Base-by-base conservation (phyloP, 2,888 invertebrate genomes). In the Acronicta leporina region DNA sequence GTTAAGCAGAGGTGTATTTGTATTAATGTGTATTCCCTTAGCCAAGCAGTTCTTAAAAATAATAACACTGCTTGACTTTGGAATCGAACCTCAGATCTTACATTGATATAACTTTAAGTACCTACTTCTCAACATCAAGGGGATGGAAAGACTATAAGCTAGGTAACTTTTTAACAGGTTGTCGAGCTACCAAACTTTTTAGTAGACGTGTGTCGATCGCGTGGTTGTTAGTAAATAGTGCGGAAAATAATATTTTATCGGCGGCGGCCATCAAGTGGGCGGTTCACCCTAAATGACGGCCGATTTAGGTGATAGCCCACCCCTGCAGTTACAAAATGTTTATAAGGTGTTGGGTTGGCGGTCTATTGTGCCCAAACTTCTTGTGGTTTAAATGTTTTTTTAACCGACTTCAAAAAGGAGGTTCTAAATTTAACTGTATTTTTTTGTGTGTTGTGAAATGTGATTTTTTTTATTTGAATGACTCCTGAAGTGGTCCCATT, bases 171-270 rank as follows among this genome's bases (percentile, higher is more conserved):
- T 52, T 35, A 44, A 55, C 11, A 50, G 72, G 71, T 75, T 75
- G 75, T 58, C 60, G 48, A 55, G 55, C 63, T 67, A 58, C 69
- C 68, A 66, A 77, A 73, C 67, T 66, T 56, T 68, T 41, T 73
- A 63, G 33, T 43, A 48, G 51, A 51, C 48, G 51, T 45, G 66
- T 66, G 75, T 73, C n/a, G n/a, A n/a, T n/a, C n/a, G 25, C 53
- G 43, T 38, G 56, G 48, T 64, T 59, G 68, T 59, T 68, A 59
- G 71, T 77, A 77, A 79, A 81, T 71, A 77, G 73, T 68, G 73
- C 62, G 69, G 71, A 56, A 63, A 61, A 72, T 79, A 74, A 70
- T 79, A 74, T 78, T 75, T 73, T 72, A 68, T 72, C 74, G 68
- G 53, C 64, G 59, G 59, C 48, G 60, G 62, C 58, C 52, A 48